phyloP scores from a whole-genome alignment of 2,888 invertebrate species.

The Cephus sareptanus region DNA sequence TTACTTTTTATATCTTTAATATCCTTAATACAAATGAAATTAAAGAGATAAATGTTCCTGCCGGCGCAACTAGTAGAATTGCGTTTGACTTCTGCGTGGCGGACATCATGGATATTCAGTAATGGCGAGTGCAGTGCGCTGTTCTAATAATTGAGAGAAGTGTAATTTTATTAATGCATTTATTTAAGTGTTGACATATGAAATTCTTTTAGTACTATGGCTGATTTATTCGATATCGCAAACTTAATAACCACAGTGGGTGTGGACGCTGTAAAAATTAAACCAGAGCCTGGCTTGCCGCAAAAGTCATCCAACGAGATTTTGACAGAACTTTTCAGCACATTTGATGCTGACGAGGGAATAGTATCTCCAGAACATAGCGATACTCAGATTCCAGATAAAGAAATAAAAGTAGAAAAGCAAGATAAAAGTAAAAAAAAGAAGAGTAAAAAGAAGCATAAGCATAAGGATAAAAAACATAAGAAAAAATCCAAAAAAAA shows the following conservation, averaged over 20 bases:
- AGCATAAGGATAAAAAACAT: constrained; percentile 71
- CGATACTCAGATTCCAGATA: constrained; percentile 31
- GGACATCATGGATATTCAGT: neutral
- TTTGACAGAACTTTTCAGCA: constrained; percentile 83
- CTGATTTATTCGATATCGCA: constrained; percentile 60
- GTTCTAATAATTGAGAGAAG: neutral
- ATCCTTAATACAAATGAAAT: neutral
- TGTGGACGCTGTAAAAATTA: constrained; percentile 61
- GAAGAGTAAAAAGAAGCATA: constrained; percentile 54
- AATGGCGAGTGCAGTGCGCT: neutral
- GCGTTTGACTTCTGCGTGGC: neutral
- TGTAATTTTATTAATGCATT: neutral
- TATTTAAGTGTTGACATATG: neutral
- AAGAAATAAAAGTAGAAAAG: constrained; percentile 38
- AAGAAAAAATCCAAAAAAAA: constrained; percentile 66
- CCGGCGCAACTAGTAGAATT: neutral
- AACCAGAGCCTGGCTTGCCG: constrained; percentile 60
- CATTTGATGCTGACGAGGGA: constrained; percentile 71
- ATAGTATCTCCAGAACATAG: constrained; percentile 35
- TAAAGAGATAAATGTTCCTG: neutral
- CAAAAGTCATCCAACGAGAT: constrained; percentile 83
- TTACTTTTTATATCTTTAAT: neutral
- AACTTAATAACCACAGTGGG: constrained; percentile 62
- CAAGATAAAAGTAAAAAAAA: constrained; percentile 49
- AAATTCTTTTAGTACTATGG: constrained; percentile 38